Conservation (phyloP, 2,888 invertebrate species). For the Pristionchus arcanus region DNA sequence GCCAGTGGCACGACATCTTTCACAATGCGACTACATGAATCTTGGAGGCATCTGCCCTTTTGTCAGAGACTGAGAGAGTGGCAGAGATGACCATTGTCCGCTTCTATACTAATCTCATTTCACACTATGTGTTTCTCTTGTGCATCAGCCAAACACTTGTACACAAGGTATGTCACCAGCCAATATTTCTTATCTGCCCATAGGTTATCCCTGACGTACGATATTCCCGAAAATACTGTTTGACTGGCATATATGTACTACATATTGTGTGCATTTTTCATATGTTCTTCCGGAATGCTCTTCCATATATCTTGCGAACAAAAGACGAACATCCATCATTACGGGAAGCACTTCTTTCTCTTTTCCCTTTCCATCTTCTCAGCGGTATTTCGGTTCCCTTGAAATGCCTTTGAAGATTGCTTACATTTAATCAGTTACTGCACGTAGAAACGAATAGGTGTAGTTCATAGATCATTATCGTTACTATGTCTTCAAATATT, state of each 20-base stretch:
- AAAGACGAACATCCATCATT: slow-evolving; percentile 26
- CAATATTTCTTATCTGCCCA: too few relatives aligned
- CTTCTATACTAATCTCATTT: not conserved
- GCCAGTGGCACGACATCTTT: slow-evolving; percentile 8
- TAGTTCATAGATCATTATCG: too few relatives aligned
- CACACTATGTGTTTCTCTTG: not conserved
- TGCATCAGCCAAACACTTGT: too few relatives aligned
- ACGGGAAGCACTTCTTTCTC: slow-evolving; percentile 9
- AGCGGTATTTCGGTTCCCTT: not conserved
- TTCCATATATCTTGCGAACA: slow-evolving; percentile 13
- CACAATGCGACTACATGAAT: not conserved
- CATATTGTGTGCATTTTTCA: too few relatives aligned
- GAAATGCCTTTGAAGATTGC: too few relatives aligned
- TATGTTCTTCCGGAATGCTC: not conserved
- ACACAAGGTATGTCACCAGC: too few relatives aligned
- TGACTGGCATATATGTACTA: not conserved
- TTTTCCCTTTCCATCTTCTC: not conserved
- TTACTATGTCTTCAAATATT: too few relatives aligned
- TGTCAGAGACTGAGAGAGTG: not conserved
- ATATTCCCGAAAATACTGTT: not conserved
- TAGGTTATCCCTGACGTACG: too few relatives aligned
- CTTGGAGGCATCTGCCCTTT: slow-evolving; percentile 23
- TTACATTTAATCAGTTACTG: too few relatives aligned
- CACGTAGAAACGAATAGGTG: too few relatives aligned
- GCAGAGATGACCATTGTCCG: not conserved